Evolutionary conservation across 2,113 vertebrate genomes (phyloP), one percentile per base, ranked within the genome.

Genomic region (Mobula hypostoma): DNA sequence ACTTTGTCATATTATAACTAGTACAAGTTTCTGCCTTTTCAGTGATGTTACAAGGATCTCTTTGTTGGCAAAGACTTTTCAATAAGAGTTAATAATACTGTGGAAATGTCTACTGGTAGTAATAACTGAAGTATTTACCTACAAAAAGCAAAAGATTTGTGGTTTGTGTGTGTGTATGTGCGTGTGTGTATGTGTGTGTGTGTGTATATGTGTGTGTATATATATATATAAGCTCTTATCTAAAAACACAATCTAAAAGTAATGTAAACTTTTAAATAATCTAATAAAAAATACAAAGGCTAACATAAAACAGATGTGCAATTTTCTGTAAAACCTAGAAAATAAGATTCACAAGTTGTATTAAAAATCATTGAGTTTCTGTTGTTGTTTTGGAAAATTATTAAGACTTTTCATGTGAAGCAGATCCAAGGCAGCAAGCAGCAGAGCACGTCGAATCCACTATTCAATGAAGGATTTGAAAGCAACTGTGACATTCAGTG

Each of bases 271-370:
- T 96, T 97, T 97, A 97, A 97, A 97, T 98, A 97, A 97, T 97
- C 97, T 97, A 97, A 98, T 97, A 98, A 96, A 98, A 98, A 98
- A 98, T 98, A 96, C 98, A 98, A 98, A 98, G 97, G 96, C 96
- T 97, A 97, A 97, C 96, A 96, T 95, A 96, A 96, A 97, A 96
- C 97, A 96, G 96, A 97, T 97, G 98, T 97, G 98, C 97, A 97
- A 97, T 97, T 96, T 97, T 97, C 97, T 97, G 95, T 95, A 96
- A 95, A 97, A 97, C 97, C 97, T 97, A 96, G 97, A 96, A 95
- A 95, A 96, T 95, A 95, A 97, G 97, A 96, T 97, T 96, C 96
- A 96, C 96, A 97, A 97, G 96, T 87, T 87, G 48, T 93, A 95
- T 96, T 97, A 97, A 98, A 98, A 98, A 98, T 97, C 96, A 74